A percentile compares a stretch with the other conserved stretches of the same genome.
Conservation (phyloP, 2,888 invertebrate genomes). For the Ophioninae sp. region DNA sequence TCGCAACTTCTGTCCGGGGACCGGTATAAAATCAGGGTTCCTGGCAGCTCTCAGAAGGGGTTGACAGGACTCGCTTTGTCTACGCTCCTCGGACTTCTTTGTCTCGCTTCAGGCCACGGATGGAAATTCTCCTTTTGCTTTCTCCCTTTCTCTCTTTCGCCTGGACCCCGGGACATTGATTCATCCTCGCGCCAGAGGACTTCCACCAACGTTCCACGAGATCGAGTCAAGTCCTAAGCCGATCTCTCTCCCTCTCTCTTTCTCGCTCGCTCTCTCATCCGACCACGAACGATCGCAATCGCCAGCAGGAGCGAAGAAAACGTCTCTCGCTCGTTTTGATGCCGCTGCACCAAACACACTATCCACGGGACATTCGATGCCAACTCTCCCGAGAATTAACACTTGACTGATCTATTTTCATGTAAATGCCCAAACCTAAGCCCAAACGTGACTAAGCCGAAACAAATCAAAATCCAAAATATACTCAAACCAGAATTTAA, state of each 20-base stretch:
- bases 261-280: constrained; percentile 50
- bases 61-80: constrained; percentile 65
- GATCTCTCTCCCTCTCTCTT: constrained; percentile 8
- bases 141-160: constrained; percentile 12
- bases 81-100: constrained; percentile 47
- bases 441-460: too few species aligned
- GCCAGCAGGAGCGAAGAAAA: constrained; percentile 52
- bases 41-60: constrained; percentile 62
- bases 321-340: constrained; percentile 52
- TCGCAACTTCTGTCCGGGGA: constrained; percentile 50
- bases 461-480: too few species aligned
- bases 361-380: constrained; percentile 25
- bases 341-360: constrained; percentile 22
- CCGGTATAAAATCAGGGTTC: constrained; percentile 32
- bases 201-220: constrained; percentile 51
- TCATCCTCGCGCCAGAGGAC: constrained; percentile 65
- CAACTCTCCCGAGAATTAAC: background rate
- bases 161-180: constrained; percentile 72
- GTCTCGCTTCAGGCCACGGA: constrained; percentile 39
- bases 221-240: constrained; percentile 29
- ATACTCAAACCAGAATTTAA: too few species aligned
- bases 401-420: background rate
- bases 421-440: background rate
- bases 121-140: constrained; percentile 55
- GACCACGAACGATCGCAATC: constrained; percentile 55